Base-by-base conservation (phyloP, 2,888 invertebrate genomes). In the Epistrophe grossulariae region DNA sequence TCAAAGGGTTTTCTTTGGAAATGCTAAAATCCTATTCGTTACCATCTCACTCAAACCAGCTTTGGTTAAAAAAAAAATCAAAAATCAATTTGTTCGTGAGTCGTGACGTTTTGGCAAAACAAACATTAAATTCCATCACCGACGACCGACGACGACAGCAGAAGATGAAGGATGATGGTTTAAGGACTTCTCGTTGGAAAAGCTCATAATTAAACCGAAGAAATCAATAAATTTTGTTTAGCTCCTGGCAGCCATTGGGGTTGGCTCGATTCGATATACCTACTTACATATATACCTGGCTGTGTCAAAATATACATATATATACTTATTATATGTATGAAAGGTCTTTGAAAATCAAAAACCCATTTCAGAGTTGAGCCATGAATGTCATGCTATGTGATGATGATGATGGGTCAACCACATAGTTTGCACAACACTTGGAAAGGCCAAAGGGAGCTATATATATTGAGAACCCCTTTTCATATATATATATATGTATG, bases 81-180 rank as follows among this genome's bases (percentile, higher is more conserved):
- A 82, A 87, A 87, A 87, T 83, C 79, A 83, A 80, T 80, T 85
- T 57, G 83, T 80, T 84, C 88, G 88, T 88, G 88, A 87, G 78
- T 84, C 88, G 88, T 88, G 88, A 87, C 78, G 52, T 87, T 88
- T 83, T 78, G 81, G 40, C 76, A 80, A 88, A 88, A 88, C 66
- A 88, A 88, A 88, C 87, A 85, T 76, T 62, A 62, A 62, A 62
- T 62, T 62, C 24, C 62, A 62, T 62, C 62, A 62, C 10, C 11
- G 11, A 19, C 7, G 11, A 19, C 31, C 6, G 35, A 35, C 35
- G 7, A 31, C 6, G 31, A 31, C 35, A 2, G 6, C 35, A 28
- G 24, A n/a, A n/a, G 17, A 28, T 19, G 52, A 10, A 7, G 24
- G 31, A 43, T 40, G 57, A 74, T 52, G 70, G 83, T 74, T 79